Base-by-base conservation (phyloP, 2,797 vertebrate species). In the Sebastes kiyomatsui region DNA sequence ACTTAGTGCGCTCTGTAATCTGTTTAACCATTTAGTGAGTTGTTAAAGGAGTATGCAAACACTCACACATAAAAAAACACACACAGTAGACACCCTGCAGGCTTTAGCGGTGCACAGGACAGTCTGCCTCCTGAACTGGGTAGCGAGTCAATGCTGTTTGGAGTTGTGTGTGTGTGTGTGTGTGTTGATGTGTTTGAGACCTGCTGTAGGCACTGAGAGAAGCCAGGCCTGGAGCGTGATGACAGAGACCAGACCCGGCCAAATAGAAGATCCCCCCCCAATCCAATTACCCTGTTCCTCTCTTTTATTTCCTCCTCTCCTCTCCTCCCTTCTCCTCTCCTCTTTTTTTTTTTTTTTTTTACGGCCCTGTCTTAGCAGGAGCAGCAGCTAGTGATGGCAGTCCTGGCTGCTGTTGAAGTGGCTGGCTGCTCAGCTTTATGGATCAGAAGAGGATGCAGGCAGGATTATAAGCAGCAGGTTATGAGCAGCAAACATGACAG, bases 1-100 rank as follows among this genome's bases (percentile, higher is more conserved):
- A 97, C 96, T 99, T 99, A 99, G 96, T 94, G 95, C 92, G 96
- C 96, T 96, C 97, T 99, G 97, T 99, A 99, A 99, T 99, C 98
- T 99, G 96, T 98, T 99, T 98, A 98, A 96, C 96, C 96, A 97
- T 94, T 97, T 94, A 95, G 97, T 96, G 95, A 97, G 96, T 95
- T 96, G 97, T 97, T 96, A 91, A 93, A 96, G 95, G 95, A 96
- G 94, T 86, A 89, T 89, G 87, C 90, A 93, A 89, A 93, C 92
- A 88, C 91, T 83, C 89, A 70, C 82, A 82, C 87, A 76, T 55
- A 46, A 72, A 77, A 69, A 70, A 67, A 38, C 20, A 72, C 28
- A 11, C 69, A 78, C 74, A 27, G 60, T 42, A 46, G 75, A 84
- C 70, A n/a, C 77, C 84, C 81, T 65, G 77, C 84, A 79, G 84